Conservation (phyloP, 2,113 vertebrate genomes). For the Solea solea region DNA sequence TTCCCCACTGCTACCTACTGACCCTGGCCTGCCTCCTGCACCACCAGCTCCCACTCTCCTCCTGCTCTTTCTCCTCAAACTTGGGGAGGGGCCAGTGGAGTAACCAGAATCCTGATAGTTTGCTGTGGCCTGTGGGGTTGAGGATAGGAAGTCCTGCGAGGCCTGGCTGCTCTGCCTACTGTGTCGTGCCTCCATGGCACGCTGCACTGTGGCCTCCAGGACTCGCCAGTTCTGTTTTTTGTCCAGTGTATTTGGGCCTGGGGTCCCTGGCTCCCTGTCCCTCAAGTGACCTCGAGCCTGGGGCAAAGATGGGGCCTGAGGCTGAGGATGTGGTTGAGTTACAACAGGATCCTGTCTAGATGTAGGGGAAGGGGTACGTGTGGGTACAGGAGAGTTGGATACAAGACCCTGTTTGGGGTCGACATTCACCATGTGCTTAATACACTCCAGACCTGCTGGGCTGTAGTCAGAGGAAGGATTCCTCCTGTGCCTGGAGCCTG, state of each 20-base stretch:
- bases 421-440: slow-evolving; percentile 91
- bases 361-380: slow-evolving; percentile 62
- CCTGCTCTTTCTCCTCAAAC: slow-evolving; percentile 87
- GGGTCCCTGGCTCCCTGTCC: slow-evolving; percentile 68
- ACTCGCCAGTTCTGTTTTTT: slow-evolving; percentile 88
- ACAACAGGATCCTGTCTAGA: slow-evolving; percentile 64
- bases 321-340: slow-evolving; percentile 53
- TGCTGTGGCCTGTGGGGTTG: slow-evolving; percentile 69
- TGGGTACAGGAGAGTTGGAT: slow-evolving; percentile 64
- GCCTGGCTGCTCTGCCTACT: slow-evolving; percentile 86
- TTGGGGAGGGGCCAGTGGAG: slow-evolving; percentile 92
- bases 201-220: slow-evolving; percentile 86
- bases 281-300: slow-evolving; percentile 74
- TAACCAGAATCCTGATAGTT: slow-evolving; percentile 93
- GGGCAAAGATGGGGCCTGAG: slow-evolving; percentile 72
- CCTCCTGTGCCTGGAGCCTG: slow-evolving; percentile 80
- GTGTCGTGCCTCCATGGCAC: slow-evolving; percentile 87
- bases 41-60: slow-evolving; percentile 77
- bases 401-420: slow-evolving; percentile 79
- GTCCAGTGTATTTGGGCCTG: slow-evolving; percentile 73
- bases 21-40: slow-evolving; percentile 84
- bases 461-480: slow-evolving; percentile 88
- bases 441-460: slow-evolving; percentile 89
- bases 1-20: slow-evolving; percentile 88
- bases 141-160: slow-evolving; percentile 84